A percentile compares a stretch with the other conserved stretches of the same genome.
phyloP scores from a whole-genome alignment of 2,888 invertebrate genomes.

The Hydriomena furcata region DNA sequence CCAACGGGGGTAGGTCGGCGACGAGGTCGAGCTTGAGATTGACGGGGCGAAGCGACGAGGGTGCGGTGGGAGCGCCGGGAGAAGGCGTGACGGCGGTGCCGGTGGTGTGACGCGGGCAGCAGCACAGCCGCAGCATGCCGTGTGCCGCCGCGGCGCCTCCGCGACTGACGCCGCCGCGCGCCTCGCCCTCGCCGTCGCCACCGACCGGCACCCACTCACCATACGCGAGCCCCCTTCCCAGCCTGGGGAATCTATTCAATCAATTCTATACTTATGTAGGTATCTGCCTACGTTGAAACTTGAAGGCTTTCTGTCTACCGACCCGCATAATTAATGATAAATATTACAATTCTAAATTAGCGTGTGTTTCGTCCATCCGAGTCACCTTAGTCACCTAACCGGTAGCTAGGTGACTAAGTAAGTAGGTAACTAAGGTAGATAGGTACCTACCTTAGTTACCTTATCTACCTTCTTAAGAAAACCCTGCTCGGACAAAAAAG shows the following conservation, averaged over 20 bases:
- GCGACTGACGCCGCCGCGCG: constrained; percentile 69
- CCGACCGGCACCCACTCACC: constrained; percentile 28
- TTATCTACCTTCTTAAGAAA: too few species aligned
- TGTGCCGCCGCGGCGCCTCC: constrained; percentile 64
- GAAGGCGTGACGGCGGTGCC: constrained; percentile 58
- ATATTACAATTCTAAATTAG: too few species aligned
- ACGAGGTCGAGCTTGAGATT: constrained; percentile 68
- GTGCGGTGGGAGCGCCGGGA: constrained; percentile 50
- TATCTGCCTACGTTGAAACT: constrained; percentile 2
- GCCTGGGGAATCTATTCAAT: constrained; percentile 45
- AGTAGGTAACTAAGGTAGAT: not conserved
- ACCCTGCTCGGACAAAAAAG: constrained; percentile 53
- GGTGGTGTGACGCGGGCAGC: constrained; percentile 52
- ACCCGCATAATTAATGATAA: constrained; percentile 14
- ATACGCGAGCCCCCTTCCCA: constrained; percentile 26
- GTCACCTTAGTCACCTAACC: too few species aligned
- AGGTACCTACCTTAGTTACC: too few species aligned
- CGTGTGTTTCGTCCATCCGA: too few species aligned
- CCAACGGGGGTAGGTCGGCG: constrained; percentile 68
- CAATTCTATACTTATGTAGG: constrained; percentile 47
- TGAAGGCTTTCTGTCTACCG: constrained; percentile 6
- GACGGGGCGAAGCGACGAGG: constrained; percentile 42
- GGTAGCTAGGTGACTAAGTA: not conserved
- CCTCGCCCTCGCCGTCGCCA: constrained; percentile 38
- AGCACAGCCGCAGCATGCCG: constrained; percentile 66